Evolutionary conservation across 1,140 invertebrate genomes (phyloP), one percentile per base, ranked within the genome.

Genomic region (Lanistes nyassanus): DNA sequence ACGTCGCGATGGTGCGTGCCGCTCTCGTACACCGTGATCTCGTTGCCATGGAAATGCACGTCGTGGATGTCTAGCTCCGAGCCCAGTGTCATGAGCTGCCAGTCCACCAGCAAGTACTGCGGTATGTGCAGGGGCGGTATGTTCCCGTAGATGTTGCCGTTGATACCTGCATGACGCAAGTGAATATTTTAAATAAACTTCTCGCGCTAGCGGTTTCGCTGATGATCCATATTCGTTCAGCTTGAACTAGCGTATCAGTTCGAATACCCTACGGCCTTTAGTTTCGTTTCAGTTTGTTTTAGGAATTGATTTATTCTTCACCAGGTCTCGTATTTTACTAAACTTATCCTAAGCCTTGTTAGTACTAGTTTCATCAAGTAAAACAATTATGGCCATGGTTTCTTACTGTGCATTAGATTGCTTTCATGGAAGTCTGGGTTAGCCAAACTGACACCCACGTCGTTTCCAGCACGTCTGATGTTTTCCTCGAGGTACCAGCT

Each of bases 21-120:
- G 11, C 69, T 75, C 16, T 62, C 67, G 5, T 56, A 60, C 39
- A 23, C 75, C 66, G 83, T 21, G 68, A 86, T 79, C 0, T 82
- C 82, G 31, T 86, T 81, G 9, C 83, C 86, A 75, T 88, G 86
- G 70, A 86, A 84, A 72, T 87, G 86, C 3, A 81, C 80, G 0
- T 84, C 82, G 72, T 88, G 86, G 55, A 88, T 76, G 68, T 88
- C 86, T 11, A 9, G 76, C 75, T 34, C 84, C 79, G n/a, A 82
- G 39, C 42, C 85, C 79, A 29, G 81, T 7, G 64, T 58, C 56
- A 76, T 75, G n/a, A 88, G 68, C 65, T 87, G 85, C 82, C 84
- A 87, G n/a, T 80, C 81, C 1, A 84, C 80, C n/a, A 72, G 39
- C n/a, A 82, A 79, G 23, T 81, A 76, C 31, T 80, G 55, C 13